Evolutionary conservation across 2,888 invertebrate genomes (phyloP).

Genomic region (Zygogramma bicolorata): DNA sequence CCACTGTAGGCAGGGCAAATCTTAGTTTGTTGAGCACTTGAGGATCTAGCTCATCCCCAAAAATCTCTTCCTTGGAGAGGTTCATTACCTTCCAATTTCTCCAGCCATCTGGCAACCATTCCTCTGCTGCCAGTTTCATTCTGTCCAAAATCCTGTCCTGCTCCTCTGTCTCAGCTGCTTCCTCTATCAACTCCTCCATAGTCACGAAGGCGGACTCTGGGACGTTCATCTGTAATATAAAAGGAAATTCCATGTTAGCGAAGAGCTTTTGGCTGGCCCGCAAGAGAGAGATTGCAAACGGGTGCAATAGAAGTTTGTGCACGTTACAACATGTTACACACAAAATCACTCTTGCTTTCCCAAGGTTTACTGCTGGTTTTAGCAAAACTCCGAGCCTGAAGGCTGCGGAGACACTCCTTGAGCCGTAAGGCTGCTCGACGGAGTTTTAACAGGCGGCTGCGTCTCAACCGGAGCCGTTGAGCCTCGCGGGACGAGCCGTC

Average conservation of each 20-base stretch:
- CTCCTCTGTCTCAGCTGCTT: neutral
- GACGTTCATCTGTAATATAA: neutral
- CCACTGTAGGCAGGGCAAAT: slow-evolving; percentile 50
- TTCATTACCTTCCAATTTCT: slow-evolving; percentile 28
- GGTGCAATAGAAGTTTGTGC: neutral
- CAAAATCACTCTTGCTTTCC: neutral
- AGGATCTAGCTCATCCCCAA: slow-evolving; percentile 39
- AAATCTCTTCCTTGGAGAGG: slow-evolving; percentile 31
- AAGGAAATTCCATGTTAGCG: too few species aligned
- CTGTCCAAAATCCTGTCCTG: neutral
- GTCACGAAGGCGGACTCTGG: neutral
- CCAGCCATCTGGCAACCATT: slow-evolving; percentile 39
- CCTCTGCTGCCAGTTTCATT: neutral
- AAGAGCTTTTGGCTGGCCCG: too few species aligned
- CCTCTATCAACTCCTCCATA: neutral
- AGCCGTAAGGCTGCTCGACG: neutral
- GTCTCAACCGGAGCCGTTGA: neutral
- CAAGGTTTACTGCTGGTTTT: neutral
- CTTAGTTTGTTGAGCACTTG: slow-evolving; percentile 50
- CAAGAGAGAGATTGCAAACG: too few species aligned
- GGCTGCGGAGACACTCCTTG: neutral
- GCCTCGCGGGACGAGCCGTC: neutral
- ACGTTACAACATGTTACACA: neutral
- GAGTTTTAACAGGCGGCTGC: neutral
- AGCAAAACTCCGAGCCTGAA: neutral